phyloP scores from a whole-genome alignment of 2,888 invertebrate species.

The Thecocarcelia acutangulata region DNA sequence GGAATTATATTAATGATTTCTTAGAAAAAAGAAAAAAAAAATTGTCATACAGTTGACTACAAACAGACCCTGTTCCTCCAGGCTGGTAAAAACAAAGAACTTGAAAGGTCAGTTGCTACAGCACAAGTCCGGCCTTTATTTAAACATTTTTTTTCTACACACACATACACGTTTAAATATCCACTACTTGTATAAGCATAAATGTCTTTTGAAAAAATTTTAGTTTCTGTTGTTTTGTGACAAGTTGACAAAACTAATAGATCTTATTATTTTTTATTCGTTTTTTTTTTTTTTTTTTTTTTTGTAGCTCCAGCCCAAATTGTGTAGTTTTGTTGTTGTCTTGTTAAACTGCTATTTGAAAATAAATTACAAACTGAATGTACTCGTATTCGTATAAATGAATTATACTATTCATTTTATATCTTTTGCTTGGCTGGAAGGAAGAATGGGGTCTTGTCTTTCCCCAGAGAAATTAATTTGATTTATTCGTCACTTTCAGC shows the following conservation, averaged over 20 bases:
- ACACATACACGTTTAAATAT: too few relatives aligned
- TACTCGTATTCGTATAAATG: too few relatives aligned
- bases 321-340: not conserved
- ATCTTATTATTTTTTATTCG: not conserved
- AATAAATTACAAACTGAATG: conserved; percentile 18
- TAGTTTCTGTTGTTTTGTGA: not conserved
- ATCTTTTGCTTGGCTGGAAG: not conserved
- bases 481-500: conserved; percentile 71
- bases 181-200: too few relatives aligned
- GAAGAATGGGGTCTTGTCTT: not conserved
- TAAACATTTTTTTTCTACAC: too few relatives aligned
- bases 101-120: too few relatives aligned
- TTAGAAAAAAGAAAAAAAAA: not conserved
- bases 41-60: not conserved
- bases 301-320: not conserved
- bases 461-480: conserved; percentile 73
- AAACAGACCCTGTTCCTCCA: not conserved
- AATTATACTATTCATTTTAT: conserved; percentile 13
- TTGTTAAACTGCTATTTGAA: not conserved
- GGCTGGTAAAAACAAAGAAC: too few relatives aligned
- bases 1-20: conserved; percentile 61
- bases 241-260: not conserved
- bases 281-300: too few relatives aligned
- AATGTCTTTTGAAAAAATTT: not conserved
- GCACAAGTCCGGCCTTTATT: too few relatives aligned